phyloP scores from a whole-genome alignment of 2,888 invertebrate species.

The Abrostola triplasia region DNA sequence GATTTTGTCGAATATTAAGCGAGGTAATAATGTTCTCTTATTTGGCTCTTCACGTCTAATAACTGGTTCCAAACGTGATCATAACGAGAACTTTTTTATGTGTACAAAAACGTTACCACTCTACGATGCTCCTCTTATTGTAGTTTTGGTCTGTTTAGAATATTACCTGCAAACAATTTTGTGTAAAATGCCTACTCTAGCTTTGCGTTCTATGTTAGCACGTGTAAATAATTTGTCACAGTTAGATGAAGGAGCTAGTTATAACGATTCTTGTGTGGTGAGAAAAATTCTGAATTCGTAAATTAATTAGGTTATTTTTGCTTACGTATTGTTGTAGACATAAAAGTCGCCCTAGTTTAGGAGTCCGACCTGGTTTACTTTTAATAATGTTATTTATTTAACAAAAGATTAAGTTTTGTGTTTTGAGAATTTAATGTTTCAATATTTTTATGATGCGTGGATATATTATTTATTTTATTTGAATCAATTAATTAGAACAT shows the following conservation, averaged over 20 bases:
- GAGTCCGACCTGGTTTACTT: constrained; percentile 29
- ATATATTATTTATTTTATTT: not conserved
- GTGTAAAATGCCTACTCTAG: too few relatives aligned
- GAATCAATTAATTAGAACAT: not conserved
- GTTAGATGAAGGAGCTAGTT: not conserved
- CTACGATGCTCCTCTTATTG: too few relatives aligned
- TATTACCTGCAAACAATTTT: too few relatives aligned
- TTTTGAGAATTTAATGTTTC: not conserved
- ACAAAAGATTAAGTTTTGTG: not conserved
- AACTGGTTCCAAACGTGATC: too few relatives aligned
- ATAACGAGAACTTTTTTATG: too few relatives aligned
- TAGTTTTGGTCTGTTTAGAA: too few relatives aligned
- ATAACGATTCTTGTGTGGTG: not conserved
- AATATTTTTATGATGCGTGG: not conserved
- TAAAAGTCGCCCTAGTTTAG: constrained; percentile 32
- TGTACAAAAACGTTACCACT: too few relatives aligned
- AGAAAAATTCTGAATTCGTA: not conserved
- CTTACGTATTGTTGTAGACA: constrained; percentile 8
- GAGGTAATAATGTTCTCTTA: too few relatives aligned
- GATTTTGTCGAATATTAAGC: too few relatives aligned
- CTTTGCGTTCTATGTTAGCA: too few relatives aligned
- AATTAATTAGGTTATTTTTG: constrained; percentile 10
- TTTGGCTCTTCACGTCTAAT: too few relatives aligned
- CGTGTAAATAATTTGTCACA: constrained; percentile 1
- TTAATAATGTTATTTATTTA: not conserved